phyloP scores from a whole-genome alignment of 1,140 invertebrate genomes.

The Bombyx mori region ASM3026992v2 NC_085115.1:3920501-3921000 shows the following conservation, averaged over 20 bases:
- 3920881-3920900: constrained; percentile 55
- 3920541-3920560: no score
- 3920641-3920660: no score
- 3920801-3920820: constrained; percentile 55
- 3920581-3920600: no score
- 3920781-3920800: no score
- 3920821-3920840: constrained; percentile 86
- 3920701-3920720: no score
- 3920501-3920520: background rate
- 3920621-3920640: no score
- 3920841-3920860: constrained; percentile 80
- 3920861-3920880: constrained; percentile 38
- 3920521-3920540: no score
- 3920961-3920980: constrained; percentile 28
- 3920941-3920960: constrained; percentile 5
- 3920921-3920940: constrained; percentile 12
- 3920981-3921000: constrained; percentile 75
- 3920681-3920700: no score
- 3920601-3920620: no score
- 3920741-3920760: background rate
- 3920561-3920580: no score
- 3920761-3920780: background rate
- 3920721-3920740: no score
- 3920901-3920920: constrained; percentile 42
- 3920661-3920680: no score